phyloP scores from a whole-genome alignment of 2,888 invertebrate species.

The Pilophorus perplexus region DNA sequence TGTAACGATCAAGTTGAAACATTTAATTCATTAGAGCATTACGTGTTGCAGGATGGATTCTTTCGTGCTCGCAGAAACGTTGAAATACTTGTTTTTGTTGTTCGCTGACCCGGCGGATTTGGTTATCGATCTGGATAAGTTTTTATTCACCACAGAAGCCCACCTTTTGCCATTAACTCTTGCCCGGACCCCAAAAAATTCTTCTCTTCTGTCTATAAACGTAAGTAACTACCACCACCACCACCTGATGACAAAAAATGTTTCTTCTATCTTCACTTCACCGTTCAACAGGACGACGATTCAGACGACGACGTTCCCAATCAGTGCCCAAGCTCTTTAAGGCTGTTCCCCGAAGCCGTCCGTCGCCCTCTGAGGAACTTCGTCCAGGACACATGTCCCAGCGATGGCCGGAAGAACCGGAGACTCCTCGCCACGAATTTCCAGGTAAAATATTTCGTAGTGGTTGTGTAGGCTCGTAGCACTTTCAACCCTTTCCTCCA shows the following conservation, averaged over 20 bases:
- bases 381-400: conserved; percentile 77
- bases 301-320: conserved; percentile 45
- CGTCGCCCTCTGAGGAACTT: conserved; percentile 80
- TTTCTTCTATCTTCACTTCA: no score
- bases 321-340: conserved; percentile 77
- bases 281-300: conserved; percentile 42
- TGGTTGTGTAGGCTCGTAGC: conserved; percentile 22
- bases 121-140: conserved; percentile 77
- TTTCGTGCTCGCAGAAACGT: conserved; percentile 94
- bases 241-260: no score
- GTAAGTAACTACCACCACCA: conserved; percentile 29
- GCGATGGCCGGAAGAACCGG: conserved; percentile 49
- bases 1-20: no score
- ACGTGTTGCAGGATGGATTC: conserved; percentile 87
- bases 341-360: conserved; percentile 78
- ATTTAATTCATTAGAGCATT: no score
- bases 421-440: conserved; percentile 48
- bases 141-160: conserved; percentile 90
- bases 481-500: no score
- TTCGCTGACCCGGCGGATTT: conserved; percentile 86
- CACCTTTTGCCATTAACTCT: conserved; percentile 88
- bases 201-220: conserved; percentile 36
- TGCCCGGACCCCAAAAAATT: conserved; percentile 55
- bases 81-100: conserved; percentile 92
- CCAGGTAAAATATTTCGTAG: conserved; percentile 44